Evolutionary conservation across 1,140 invertebrate genomes (phyloP), one percentile per base, ranked within the genome.

Genomic region (Anadara kagoshimensis): DNA sequence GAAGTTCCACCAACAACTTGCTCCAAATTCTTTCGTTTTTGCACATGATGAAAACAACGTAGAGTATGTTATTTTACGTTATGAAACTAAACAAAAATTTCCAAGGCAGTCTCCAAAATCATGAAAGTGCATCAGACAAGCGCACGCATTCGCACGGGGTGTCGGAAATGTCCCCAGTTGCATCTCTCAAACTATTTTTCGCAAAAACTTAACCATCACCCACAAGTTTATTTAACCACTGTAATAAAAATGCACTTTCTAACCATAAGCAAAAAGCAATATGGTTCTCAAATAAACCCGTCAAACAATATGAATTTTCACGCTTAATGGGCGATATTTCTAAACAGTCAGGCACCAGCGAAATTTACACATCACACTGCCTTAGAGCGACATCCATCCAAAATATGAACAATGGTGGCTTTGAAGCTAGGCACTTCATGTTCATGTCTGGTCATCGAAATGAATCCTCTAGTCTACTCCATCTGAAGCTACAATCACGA

Each of bases 351-450:
- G n/a, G n/a, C n/a, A n/a, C n/a, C n/a, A n/a, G n/a, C n/a, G n/a
- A n/a, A 54, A 16, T 12, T 8, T 72, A 66, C 70, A 72, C 49
- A 24, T 49, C 53, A 41, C 54, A 64, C 36, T 54, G 45, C 26
- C 22, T 65, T 4, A 43, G 26, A 0, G 49, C 70, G 43, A 64
- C 70, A 65, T 20, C 61, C 18, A 72, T 72, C 44, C 69, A 72
- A 58, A 29, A 26, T 18, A 64, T 72, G 61, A 65, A 45, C 56
- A 53, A 72, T 47, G 69, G 53, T 5, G 29, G 36, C 18, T 63
- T 41, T 53, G 68, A 70, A 70, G 7, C 22, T 3, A 26, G 68
- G 0, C 58, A 61, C 20, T 54, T 54, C 2, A 70, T 70, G 68
- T 53, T 62, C 58, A 70, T 70, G 68, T 49, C 20, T 0, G 57